Conservation (phyloP, 2,888 invertebrate species). For the Rhagium mordax region DNA sequence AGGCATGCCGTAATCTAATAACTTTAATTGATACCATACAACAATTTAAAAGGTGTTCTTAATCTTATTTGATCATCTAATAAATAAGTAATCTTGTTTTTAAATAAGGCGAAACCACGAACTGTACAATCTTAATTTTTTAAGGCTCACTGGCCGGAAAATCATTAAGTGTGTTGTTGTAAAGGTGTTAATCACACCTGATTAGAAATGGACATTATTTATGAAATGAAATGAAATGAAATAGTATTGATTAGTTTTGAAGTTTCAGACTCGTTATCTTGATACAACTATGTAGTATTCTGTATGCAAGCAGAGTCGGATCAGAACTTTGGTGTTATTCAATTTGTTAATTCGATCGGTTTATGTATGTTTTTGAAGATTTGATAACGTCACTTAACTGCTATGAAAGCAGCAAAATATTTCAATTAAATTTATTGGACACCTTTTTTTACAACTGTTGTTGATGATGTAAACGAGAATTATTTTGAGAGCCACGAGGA, state of each 20-base stretch:
- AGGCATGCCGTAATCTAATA: slow-evolving; percentile 10
- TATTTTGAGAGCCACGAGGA: no score
- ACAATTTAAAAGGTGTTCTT: slow-evolving; percentile 13
- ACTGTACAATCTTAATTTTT: slow-evolving; percentile 10
- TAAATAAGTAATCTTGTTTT: slow-evolving; percentile 14
- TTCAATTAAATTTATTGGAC: no score
- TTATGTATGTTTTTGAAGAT: no score
- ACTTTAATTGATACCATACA: slow-evolving; percentile 24
- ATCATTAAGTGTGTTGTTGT: not conserved
- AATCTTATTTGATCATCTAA: slow-evolving; percentile 22
- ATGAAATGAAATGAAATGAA: slow-evolving; percentile 31
- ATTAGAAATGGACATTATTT: slow-evolving; percentile 26
- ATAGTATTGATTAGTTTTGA: slow-evolving; percentile 22
- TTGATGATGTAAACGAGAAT: no score
- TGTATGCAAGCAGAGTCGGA: not conserved
- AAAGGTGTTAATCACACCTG: slow-evolving; percentile 28
- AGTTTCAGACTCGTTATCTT: slow-evolving; percentile 15
- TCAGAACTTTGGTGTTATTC: not conserved
- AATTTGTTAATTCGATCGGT: not conserved
- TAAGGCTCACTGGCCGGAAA: not conserved
- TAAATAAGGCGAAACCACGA: slow-evolving; percentile 28
- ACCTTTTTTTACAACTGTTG: no score
- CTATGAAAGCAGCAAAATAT: no score
- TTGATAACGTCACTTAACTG: no score
- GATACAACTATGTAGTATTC: not conserved